A percentile compares a stretch with the other conserved stretches of the same genome.
Evolutionary conservation across 2,113 vertebrate genomes (phyloP).

Genomic region (Pygathrix nemaeus): DNA sequence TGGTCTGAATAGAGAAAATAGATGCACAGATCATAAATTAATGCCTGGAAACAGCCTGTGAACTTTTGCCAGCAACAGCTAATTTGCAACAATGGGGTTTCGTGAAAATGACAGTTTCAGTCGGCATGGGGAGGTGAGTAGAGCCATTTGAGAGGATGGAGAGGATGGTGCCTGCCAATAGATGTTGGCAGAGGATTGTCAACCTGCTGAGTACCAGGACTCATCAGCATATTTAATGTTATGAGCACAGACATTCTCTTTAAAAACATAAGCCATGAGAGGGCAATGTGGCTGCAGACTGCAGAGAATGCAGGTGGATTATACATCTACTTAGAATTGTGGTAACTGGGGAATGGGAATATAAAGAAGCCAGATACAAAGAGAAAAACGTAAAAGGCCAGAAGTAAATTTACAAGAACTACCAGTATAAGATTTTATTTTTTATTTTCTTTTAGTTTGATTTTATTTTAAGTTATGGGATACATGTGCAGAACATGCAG

Average conservation of each 20-base stretch:
- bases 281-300: background rate
- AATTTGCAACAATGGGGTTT: conserved; percentile 66
- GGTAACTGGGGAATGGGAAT: background rate
- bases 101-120: conserved; percentile 60
- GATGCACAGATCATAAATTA: conserved; percentile 72
- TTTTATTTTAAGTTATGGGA: no score
- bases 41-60: conserved; percentile 68
- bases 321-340: background rate
- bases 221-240: conserved; percentile 41
- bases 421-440: background rate
- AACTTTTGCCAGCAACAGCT: conserved; percentile 70
- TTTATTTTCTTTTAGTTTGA: no score
- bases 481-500: no score
- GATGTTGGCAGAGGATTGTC: conserved; percentile 30
- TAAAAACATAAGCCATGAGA: conserved; percentile 39
- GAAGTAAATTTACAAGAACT: background rate
- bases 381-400: background rate
- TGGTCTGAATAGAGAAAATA: conserved; percentile 63
- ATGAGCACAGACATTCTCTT: background rate
- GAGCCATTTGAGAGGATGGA: background rate
- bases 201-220: background rate
- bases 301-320: background rate
- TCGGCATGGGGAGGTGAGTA: background rate
- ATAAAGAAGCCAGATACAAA: background rate
- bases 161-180: conserved; percentile 9